These are phyloP conservation scores for Grallaria varia DNA, from an alignment of 2,113 vertebrate genomes.

Conservation along the genomic window DNA sequence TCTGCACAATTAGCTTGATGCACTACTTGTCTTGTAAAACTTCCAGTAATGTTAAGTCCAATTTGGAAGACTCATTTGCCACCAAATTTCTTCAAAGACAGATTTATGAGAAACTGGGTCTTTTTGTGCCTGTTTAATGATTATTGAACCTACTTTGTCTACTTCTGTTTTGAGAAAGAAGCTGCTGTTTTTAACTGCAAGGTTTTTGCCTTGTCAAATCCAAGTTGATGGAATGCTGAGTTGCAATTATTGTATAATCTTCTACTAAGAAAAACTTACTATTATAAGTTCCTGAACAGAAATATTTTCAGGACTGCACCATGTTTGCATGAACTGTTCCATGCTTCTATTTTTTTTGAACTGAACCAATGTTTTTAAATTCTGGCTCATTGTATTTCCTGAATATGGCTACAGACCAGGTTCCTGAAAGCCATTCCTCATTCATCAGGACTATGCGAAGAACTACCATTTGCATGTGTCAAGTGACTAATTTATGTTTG, in stretches of 20 bases:
- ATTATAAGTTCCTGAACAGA: not conserved
- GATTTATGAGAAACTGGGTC: not conserved
- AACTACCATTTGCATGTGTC: not conserved
- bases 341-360: not conserved
- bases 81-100: not conserved
- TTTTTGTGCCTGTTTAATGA: not conserved
- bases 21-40: not conserved
- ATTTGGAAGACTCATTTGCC: not conserved
- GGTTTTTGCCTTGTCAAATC: not conserved
- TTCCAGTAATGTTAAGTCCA: not conserved
- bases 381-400: not conserved
- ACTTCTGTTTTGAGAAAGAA: not conserved
- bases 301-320: not conserved
- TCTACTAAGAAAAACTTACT: too few species aligned
- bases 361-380: not conserved
- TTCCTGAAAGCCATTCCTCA: not conserved
- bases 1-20: not conserved
- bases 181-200: not conserved
- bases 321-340: not conserved
- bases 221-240: not conserved
- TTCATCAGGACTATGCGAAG: not conserved
- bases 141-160: not conserved
- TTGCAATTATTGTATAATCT: too few species aligned
- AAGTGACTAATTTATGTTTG: not conserved
- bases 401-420: not conserved